Conservation (phyloP, 2,797 vertebrate species). For the Malacoraja senta region DNA sequence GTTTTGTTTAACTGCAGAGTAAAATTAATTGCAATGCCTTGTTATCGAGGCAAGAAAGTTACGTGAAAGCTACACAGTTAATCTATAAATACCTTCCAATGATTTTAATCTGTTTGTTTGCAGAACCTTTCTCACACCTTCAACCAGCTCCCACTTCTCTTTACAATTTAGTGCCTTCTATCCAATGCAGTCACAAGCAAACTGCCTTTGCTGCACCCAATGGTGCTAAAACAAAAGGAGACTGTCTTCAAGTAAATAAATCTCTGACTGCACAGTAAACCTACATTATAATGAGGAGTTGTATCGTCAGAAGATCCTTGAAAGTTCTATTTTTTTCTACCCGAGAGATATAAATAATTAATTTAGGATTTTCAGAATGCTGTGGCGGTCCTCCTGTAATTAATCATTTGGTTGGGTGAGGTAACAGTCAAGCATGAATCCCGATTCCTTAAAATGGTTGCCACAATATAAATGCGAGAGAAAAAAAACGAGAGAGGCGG, state of each 20-base stretch:
- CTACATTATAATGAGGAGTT: conserved; percentile 28
- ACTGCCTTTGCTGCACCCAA: background rate
- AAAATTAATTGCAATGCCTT: background rate
- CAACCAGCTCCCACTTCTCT: too few species aligned
- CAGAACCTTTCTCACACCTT: background rate
- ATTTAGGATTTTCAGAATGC: background rate
- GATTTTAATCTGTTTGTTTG: background rate
- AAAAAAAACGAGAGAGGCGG: too few species aligned
- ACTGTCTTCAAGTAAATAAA: background rate
- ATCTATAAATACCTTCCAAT: background rate
- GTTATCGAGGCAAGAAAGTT: background rate
- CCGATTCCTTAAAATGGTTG: background rate
- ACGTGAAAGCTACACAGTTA: background rate
- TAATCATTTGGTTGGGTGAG: background rate
- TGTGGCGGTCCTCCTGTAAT: background rate
- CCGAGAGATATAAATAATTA: conserved; percentile 26
- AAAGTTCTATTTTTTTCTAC: conserved; percentile 13
- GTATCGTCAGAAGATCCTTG: background rate
- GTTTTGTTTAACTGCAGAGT: background rate
- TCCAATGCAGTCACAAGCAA: background rate
- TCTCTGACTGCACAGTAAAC: background rate
- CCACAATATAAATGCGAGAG: background rate
- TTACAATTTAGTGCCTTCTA: background rate
- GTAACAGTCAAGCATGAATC: background rate
- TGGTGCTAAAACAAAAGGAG: background rate